Evolutionary conservation across 1,140 invertebrate genomes (phyloP).

Genomic region (Drosophila bipectinata): DNA sequence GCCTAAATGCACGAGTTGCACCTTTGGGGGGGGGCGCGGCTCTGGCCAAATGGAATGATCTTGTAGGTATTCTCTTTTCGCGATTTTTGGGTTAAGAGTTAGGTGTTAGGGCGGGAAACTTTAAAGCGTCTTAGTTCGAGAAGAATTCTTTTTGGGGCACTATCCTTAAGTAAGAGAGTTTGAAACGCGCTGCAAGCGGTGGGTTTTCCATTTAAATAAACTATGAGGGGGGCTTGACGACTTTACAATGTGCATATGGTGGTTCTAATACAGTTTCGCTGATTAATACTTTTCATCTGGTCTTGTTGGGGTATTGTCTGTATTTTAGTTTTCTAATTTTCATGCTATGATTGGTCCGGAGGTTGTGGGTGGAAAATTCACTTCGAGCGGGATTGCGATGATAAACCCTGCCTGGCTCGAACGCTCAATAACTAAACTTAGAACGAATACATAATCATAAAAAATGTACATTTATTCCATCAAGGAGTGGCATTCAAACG

Average conservation of each 20-base stretch:
- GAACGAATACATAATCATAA: slow-evolving; percentile 22
- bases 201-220: slow-evolving; percentile 70
- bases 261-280: slow-evolving; percentile 72
- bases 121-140: slow-evolving; percentile 35
- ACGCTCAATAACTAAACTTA: slow-evolving; percentile 25
- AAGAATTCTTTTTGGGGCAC: slow-evolving; percentile 8
- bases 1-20: slow-evolving; percentile 69
- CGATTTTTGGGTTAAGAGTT: slow-evolving; percentile 24
- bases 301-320: slow-evolving; percentile 50
- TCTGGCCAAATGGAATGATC: slow-evolving; percentile 79
- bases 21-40: slow-evolving; percentile 46
- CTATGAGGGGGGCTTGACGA: slow-evolving; percentile 11
- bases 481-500: slow-evolving; percentile 32
- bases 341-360: slow-evolving; percentile 50
- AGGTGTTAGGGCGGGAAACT: slow-evolving; percentile 3
- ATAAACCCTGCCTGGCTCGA: slow-evolving; percentile 34
- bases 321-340: slow-evolving; percentile 6
- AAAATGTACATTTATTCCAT: slow-evolving; percentile 46
- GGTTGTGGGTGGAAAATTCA: slow-evolving; percentile 24
- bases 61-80: slow-evolving; percentile 64
- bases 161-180: slow-evolving; percentile 56
- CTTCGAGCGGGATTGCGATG: slow-evolving; percentile 15
- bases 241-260: slow-evolving; percentile 34
- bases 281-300: slow-evolving; percentile 70
- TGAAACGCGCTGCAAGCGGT: slow-evolving; percentile 78